Evolutionary conservation across 30 jellyfish, hydroid and myxozoan species (phyloP), one percentile per base, ranked within the genome.

Genomic region (Morbakka virulenta): DNA sequence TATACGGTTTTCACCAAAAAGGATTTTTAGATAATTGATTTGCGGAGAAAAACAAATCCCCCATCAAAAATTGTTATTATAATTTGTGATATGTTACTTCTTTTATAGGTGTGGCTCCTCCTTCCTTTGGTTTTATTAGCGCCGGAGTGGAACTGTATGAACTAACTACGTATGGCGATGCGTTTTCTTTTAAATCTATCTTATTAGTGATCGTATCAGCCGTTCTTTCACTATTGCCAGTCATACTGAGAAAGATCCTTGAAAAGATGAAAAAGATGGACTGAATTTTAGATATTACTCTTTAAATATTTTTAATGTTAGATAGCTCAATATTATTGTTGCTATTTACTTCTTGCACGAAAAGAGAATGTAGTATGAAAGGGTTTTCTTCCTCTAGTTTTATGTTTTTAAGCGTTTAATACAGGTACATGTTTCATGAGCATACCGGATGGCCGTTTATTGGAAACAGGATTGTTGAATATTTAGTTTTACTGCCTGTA

Each of bases 111-210:
- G 97, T 89, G 2, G 97, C 97, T 1, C 97, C 97, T 49, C 97
- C 97, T 36, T 89, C 97, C 0, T 89, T 89, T 77, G 97, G 95
- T 25, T 89, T 81, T 61, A 89, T 89, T 22, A 89, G 97, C 52
- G 97, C 97, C 36, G 97, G 97, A 31, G 87, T 89, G 31, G 97
- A 89, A 69, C 76, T 89, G 74, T 89, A 89, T 57, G 97, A 89
- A 76, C 80, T 89, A 17, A 81, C 97, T 1, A 67, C 97, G 17
- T 81, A 95, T 63, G 97, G 97, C 3, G 97, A 89, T 69, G 97
- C 97, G 11, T 81, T 89, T 76, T 89, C 97, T 13, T 89, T 89
- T 68, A 89, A 81, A 62, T 89, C 97, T 35, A 82, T 89, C 12
- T 29, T 84, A 1, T 73, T 89, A 41, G 91, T 89, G 3, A 67